Base-by-base conservation (phyloP, 2,113 vertebrate genomes). In the Eretmochelys imbricata region DNA sequence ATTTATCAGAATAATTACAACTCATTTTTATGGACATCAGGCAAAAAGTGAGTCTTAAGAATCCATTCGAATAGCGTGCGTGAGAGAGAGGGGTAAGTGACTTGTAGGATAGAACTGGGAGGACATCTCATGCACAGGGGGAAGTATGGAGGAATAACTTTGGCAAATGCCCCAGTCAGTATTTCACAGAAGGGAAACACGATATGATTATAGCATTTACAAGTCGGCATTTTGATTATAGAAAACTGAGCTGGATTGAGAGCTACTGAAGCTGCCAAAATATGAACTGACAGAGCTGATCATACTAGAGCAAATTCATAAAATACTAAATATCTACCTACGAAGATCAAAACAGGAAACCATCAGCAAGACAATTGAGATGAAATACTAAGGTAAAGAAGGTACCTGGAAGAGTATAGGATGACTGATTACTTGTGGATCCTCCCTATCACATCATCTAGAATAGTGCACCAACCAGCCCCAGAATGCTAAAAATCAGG, bases 211-310 rank as follows among this genome's bases (percentile, higher is more conserved):
- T 27, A 8, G 1, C 0, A 48, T 46, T 46, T 49, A 20, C 42
- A 83, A 12, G 19, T n/a, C 0, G 2, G 82, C 31, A 78, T 53
- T 86, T 13, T 57, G 57, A 57, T 24, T 17, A 62, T 82, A 31
- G 80, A 50, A 49, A 0, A 0, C 13, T 79, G 25, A 14, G 0
- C 0, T 42, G 35, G 25, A 35, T 29, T 65, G 31, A 14, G 31
- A 65, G 13, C 59, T 65, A 31, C 4, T 35, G 13, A 65, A 3
- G 13, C 31, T 65, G 59, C 31, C 27, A 65, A 65, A 65, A 35
- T 65, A 65, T 16, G 22, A 55, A 55, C 54, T 55, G 54, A 20
- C 8, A 16, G 8, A 22, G 20, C 54, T 22, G 22, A 24, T 24
- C 69, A 75, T 75, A 75, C 10, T 11, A 42, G 69, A 75, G 20